Conservation (phyloP, 2,888 invertebrate species). For the Phragmatobia fuliginosa region DNA sequence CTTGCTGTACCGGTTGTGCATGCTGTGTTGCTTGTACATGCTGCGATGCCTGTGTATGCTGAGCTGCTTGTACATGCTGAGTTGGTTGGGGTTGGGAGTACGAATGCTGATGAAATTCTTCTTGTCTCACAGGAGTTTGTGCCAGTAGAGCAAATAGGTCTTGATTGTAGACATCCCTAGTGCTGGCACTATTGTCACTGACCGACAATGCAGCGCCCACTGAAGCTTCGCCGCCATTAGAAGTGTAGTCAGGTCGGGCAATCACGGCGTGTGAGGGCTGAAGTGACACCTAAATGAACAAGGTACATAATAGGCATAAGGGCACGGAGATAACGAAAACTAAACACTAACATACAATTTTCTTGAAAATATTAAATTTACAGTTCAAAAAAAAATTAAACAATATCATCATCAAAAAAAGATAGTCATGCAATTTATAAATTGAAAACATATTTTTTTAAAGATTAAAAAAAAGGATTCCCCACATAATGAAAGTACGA, state of each 20-base stretch:
- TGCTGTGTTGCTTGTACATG: conserved; percentile 68
- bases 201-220: conserved; percentile 82
- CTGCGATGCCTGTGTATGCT: conserved; percentile 67
- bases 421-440: too few relatives aligned
- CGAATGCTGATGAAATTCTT: conserved; percentile 63
- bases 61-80: conserved; percentile 68
- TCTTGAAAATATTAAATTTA: too few relatives aligned
- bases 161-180: conserved; percentile 66
- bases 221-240: conserved; percentile 80
- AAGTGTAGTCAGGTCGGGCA: conserved; percentile 74
- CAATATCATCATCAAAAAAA: too few relatives aligned
- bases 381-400: too few relatives aligned
- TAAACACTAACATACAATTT: too few relatives aligned
- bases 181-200: conserved; percentile 70
- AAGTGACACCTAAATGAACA: conserved; percentile 65
- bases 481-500: too few relatives aligned
- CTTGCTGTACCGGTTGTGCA: conserved; percentile 67
- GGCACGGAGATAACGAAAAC: not conserved
- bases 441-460: too few relatives aligned
- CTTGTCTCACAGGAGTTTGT: conserved; percentile 65
- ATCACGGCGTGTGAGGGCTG: conserved; percentile 81
- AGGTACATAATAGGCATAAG: not conserved
- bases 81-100: conserved; percentile 63
- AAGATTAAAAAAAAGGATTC: too few relatives aligned
- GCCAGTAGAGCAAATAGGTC: conserved; percentile 74